phyloP scores from a whole-genome alignment of 2,113 vertebrate species.

The Cyprinodon tularosa region DNA sequence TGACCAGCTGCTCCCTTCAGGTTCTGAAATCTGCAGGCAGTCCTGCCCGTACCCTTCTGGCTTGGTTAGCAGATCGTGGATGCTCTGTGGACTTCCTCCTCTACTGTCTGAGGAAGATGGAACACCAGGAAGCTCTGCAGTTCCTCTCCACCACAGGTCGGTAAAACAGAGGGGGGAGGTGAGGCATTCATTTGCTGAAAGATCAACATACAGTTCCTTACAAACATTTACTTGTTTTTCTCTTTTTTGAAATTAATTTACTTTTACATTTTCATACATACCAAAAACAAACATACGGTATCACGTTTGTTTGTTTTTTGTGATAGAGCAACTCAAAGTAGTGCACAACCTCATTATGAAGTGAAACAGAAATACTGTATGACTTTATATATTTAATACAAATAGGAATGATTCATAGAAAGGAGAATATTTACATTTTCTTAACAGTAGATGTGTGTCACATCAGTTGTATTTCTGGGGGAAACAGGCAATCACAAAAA shows the following conservation, averaged over 20 bases:
- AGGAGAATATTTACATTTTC: neutral
- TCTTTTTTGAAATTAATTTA: neutral
- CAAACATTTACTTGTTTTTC: no score
- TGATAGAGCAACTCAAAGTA: neutral
- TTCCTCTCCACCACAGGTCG: slow-evolving; percentile 68
- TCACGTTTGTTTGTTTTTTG: no score
- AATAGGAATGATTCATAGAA: neutral
- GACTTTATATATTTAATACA: neutral
- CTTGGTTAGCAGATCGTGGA: slow-evolving; percentile 77
- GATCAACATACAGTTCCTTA: neutral
- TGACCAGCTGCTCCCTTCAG: slow-evolving; percentile 87
- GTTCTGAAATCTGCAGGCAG: slow-evolving; percentile 82
- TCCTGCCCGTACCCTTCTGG: slow-evolving; percentile 79
- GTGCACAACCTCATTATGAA: neutral
- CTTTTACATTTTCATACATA: neutral
- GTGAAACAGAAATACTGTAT: neutral
- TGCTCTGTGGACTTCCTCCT: slow-evolving; percentile 81
- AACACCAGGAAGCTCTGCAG: slow-evolving; percentile 78
- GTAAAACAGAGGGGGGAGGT: slow-evolving; percentile 45
- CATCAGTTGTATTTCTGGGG: no score
- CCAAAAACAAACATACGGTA: neutral
- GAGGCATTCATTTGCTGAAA: neutral
- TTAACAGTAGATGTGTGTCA: neutral
- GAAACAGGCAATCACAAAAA: neutral
- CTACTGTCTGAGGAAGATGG: slow-evolving; percentile 81